Base-by-base conservation (phyloP, 2,888 invertebrate genomes). In the Caenorhabditis sp. region DNA sequence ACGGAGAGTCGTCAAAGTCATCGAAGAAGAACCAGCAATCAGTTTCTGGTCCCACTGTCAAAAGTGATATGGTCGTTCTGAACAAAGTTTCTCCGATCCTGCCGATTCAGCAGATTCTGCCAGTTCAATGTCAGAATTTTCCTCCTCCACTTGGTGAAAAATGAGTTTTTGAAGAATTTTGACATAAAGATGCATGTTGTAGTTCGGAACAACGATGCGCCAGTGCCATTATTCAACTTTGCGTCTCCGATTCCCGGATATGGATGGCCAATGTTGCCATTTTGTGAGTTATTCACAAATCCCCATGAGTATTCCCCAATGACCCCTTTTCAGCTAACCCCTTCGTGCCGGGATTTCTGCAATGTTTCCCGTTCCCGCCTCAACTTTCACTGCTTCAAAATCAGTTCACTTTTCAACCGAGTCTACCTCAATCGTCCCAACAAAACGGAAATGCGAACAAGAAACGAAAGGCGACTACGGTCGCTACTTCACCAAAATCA, bases 261-360 rank as follows among this genome's bases (percentile, higher is more conserved):
- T 15, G 59, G 45, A 0, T 59, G 59, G 59, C 59, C 59, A 13
- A 45, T 59, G 13, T 11, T 45, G n/a, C 59, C 59, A n/a, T 59
- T 30, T 35, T 7, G 59, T 59, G 17, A 46, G 32, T 46, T 26
- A 22, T 24, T 4, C 2, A 15, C 9, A 20, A 30, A 13, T 9
- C 7, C n/a, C 11, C 30, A 7, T n/a, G n/a, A n/a, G n/a, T 24
- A 35, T 52, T 52, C 17, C 41, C 8, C 13, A 39, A 26, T 4
- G 26, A 48, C 5, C n/a, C n/a, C 13, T 15, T 46, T 59, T 22
- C 59, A 59, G 59, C 32, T 1, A 59, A 59, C 9, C 59, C 59
- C 45, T 59, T 59, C 20, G 24, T 39, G 13, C 37, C 39, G 6
- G 35, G 20, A n/a, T 53, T 53, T 27, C 32, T 59, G 43, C 59